A percentile compares a stretch with the other conserved stretches of the same genome.
Conservation (phyloP, 2,797 vertebrate genomes). For the Hypotaenidia philippensis region DNA sequence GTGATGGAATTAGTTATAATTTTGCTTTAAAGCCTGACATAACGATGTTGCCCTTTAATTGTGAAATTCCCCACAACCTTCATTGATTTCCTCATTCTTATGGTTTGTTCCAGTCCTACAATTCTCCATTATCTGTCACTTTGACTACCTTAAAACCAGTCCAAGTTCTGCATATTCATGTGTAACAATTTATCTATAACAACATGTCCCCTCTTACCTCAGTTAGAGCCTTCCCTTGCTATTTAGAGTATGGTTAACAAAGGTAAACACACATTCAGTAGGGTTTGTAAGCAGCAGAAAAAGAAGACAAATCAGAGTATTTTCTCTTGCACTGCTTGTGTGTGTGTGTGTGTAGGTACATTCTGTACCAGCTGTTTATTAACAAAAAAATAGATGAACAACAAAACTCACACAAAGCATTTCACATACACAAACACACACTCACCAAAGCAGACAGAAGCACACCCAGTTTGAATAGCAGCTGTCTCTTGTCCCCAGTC, state of each 20-base stretch:
- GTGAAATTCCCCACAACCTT: not conserved
- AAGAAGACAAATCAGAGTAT: not conserved
- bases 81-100: not conserved
- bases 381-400: not conserved
- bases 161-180: not conserved
- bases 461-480: slow-evolving; percentile 14
- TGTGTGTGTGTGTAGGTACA: too few relatives aligned
- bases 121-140: not conserved
- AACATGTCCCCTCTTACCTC: not conserved
- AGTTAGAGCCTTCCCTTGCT: not conserved
- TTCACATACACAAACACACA: not conserved
- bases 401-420: not conserved
- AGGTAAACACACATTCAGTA: not conserved
- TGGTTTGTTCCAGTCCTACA: not conserved
- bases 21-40: slow-evolving; percentile 20
- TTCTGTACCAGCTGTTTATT: not conserved
- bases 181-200: not conserved
- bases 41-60: slow-evolving; percentile 12
- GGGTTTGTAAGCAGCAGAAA: not conserved
- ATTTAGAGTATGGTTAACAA: not conserved
- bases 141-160: not conserved
- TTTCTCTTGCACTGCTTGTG: too few relatives aligned
- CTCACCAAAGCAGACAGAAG: not conserved
- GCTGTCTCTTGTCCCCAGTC: not conserved
- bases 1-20: not conserved